A percentile compares a stretch with the other conserved stretches of the same genome.
phyloP scores from a whole-genome alignment of 2,888 invertebrate species.

The Caenorhabditis wallacei region DNA sequence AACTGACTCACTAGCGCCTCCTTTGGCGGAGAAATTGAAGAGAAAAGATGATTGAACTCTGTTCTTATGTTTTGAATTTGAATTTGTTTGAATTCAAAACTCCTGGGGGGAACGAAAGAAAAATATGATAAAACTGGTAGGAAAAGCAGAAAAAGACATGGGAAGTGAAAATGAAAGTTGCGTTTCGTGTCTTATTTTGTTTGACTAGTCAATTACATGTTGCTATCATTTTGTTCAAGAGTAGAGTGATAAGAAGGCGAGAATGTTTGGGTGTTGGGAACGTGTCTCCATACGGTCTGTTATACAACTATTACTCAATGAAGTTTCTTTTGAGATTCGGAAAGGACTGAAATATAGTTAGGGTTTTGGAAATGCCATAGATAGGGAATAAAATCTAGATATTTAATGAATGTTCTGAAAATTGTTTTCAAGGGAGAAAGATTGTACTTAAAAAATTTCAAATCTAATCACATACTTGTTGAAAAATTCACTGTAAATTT shows the following conservation, averaged over 20 bases:
- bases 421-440: too few relatives aligned
- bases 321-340: neutral
- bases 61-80: neutral
- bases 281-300: constrained; percentile 46
- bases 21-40: neutral
- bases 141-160: neutral
- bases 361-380: too few relatives aligned
- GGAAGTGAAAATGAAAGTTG: constrained; percentile 26
- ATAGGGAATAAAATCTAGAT: too few relatives aligned
- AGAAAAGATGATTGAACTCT: neutral
- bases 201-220: constrained; percentile 57
- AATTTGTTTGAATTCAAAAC: neutral
- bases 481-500: too few relatives aligned
- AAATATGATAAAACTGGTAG: neutral
- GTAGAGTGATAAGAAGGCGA: constrained; percentile 39
- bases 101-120: neutral
- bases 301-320: neutral
- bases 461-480: too few relatives aligned
- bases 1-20: constrained; percentile 2
- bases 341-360: neutral
- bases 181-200: constrained; percentile 34
- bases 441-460: too few relatives aligned
- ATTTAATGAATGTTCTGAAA: too few relatives aligned
- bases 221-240: constrained; percentile 47
- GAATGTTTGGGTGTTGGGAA: constrained; percentile 22